Percentiles rank a stretch among this genome's conserved stretches.
phyloP scores from a whole-genome alignment of 2,888 invertebrate species.

The Branchellion lobata region DNA sequence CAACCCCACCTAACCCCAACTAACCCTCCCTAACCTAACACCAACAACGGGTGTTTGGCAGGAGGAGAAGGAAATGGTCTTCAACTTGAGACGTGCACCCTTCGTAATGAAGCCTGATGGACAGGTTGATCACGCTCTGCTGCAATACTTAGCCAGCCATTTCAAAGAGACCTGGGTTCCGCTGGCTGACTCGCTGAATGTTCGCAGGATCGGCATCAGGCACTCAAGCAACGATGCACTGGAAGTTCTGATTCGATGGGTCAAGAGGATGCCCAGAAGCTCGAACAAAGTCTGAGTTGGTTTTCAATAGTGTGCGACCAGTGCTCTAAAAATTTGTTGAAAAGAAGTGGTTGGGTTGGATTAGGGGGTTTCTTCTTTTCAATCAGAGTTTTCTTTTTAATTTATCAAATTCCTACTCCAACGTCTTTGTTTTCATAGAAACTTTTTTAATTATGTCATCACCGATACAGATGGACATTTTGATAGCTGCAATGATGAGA shows the following conservation, averaged over 20 bases:
- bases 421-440: neutral
- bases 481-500: neutral
- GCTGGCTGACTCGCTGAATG: slow-evolving; percentile 55
- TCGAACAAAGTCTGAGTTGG: slow-evolving; percentile 55
- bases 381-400: neutral
- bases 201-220: slow-evolving; percentile 56
- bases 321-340: neutral
- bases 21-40: no score
- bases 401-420: no score
- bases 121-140: slow-evolving; percentile 55
- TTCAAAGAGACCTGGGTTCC: slow-evolving; percentile 59
- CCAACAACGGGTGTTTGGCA: no score
- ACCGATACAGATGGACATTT: neutral
- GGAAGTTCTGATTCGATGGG: slow-evolving; percentile 60
- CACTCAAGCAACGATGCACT: slow-evolving; percentile 57
- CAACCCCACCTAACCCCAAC: no score
- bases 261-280: slow-evolving; percentile 57
- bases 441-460: neutral
- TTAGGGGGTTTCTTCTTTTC: neutral
- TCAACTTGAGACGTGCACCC: slow-evolving; percentile 31
- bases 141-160: slow-evolving; percentile 55
- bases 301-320: neutral
- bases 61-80: slow-evolving; percentile 6
- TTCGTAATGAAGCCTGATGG: slow-evolving; percentile 51
- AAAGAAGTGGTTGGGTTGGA: neutral